Evolutionary conservation across 2,797 vertebrate species (phyloP), one percentile per base, ranked within the genome.

Genomic region (Sciaenops ocellatus): DNA sequence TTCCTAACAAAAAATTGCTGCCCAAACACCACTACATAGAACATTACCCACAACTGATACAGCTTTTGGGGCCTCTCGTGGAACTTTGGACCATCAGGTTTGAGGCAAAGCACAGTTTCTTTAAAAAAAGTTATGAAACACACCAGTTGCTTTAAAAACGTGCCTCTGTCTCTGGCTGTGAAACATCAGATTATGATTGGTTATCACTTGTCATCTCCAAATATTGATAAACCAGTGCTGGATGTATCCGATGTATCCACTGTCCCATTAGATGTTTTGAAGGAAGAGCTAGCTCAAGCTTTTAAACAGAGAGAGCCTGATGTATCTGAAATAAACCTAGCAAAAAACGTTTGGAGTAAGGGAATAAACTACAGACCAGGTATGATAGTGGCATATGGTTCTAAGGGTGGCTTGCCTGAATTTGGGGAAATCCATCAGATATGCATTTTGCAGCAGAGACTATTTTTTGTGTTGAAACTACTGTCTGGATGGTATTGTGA

Each of bases 401-500:
- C 71, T 62, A 24, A 44, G 10, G 67, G 74, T 82, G 83, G 79
- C 44, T 54, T 85, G 20, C 73, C 73, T 64, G 78, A 80, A 38
- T 80, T 84, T 74, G 79, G 65, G 34, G 83, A 78, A 85, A 84
- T 80, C 34, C 55, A 71, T 57, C 78, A 84, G 50, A 78, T 85
- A 16, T 77, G 65, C 61, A 62, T 85, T 66, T 41, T 87, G 34
- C 42, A 80, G 13, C 62, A 78, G 48, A 68, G 24, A 48, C 12
- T 63, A 17, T 69, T 59, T 76, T 82, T 85, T 42, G 64, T 82
- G 47, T 46, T 51, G 26, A 85, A 64, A 79, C 54, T 56, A n/a
- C 28, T 80, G 73, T 68, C 48, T 82, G 73, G 78, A 22, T 80
- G 77, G 63, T 85, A 78, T 73, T 70, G 69, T n/a, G 60, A 85